A percentile compares a stretch with the other conserved stretches of the same genome.
phyloP scores from a whole-genome alignment of 2,113 vertebrate species.

The Daboia siamensis region DNA sequence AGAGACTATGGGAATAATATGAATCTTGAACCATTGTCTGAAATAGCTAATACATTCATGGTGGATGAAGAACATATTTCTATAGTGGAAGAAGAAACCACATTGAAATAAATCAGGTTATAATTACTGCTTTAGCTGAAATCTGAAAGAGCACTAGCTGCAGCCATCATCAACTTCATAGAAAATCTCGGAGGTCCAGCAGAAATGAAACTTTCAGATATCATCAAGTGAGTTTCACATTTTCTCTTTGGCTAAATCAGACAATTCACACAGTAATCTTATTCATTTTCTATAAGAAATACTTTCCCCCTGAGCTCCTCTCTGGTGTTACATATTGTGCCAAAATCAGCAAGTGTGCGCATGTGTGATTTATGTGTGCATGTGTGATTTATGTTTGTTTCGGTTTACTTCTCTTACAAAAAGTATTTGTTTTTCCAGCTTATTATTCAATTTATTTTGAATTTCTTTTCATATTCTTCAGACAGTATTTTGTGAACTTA shows the following conservation, averaged over 20 bases:
- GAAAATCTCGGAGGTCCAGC: not conserved
- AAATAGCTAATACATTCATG: not conserved
- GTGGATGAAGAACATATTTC: not conserved
- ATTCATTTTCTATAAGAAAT: not conserved
- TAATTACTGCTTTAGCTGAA: not conserved
- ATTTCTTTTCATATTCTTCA: not conserved
- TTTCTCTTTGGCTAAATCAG: not conserved
- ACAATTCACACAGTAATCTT: not conserved
- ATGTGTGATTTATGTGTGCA: not conserved
- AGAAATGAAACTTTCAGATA: not conserved
- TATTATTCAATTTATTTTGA: not conserved
- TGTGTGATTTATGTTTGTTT: not conserved
- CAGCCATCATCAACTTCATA: not conserved
- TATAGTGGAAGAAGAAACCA: not conserved
- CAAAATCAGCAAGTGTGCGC: not conserved
- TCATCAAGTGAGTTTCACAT: not conserved
- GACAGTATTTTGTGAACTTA: not conserved
- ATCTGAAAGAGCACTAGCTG: not conserved
- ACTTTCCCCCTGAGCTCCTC: not conserved
- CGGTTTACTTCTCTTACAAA: not conserved
- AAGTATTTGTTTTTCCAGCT: not conserved
- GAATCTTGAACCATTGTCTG: not conserved
- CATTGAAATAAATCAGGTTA: not conserved
- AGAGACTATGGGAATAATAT: not conserved
- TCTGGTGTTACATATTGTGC: not conserved